Base-by-base conservation (phyloP, 2,888 invertebrate genomes). In the Heliconius hortense region DNA sequence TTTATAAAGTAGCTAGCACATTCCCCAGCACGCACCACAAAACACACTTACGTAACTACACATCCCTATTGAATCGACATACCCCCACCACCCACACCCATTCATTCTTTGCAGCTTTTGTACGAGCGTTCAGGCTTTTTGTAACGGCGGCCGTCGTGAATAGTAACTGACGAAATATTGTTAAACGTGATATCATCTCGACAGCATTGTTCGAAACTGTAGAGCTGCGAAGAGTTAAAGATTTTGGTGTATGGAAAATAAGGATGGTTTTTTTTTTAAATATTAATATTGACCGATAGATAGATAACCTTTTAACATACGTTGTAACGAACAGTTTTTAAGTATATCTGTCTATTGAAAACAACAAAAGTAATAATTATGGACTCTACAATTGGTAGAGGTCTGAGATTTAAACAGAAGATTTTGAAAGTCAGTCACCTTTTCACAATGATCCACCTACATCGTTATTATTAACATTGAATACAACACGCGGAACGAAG, bases 51-150 rank as follows among this genome's bases (percentile, higher is more conserved):
- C 88, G 86, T 89, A 89, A 90, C 89, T 86, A 87, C 89, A 90
- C 88, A 89, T 88, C 87, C 88, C 89, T 88, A 90, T 93, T 91
- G 89, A 91, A 90, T 90, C 87, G 87, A 84, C 86, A 78, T 76
- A 73, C 85, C 84, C 88, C 85, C 84, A 81, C 86, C 88, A 84
- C 88, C 87, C 88, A 85, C 88, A 87, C 85, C 88, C 89, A 89
- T 90, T 92, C 90, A 92, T 92, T 92, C 91, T 90, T 91, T 88
- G 87, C 87, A 88, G 89, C 90, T 90, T 91, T 92, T 92, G 91
- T 92, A 88, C 86, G 83, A 88, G 85, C 87, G 88, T 87, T 87
- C 85, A 88, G 87, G 88, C 89, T 92, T 92, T 90, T 90, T 91
- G 89, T 90, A 90, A 89, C 89, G 88, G 84, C 87, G 84, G 83